Base-by-base conservation (phyloP, 2,797 vertebrate species). In the Psittacula derbiana region DNA sequence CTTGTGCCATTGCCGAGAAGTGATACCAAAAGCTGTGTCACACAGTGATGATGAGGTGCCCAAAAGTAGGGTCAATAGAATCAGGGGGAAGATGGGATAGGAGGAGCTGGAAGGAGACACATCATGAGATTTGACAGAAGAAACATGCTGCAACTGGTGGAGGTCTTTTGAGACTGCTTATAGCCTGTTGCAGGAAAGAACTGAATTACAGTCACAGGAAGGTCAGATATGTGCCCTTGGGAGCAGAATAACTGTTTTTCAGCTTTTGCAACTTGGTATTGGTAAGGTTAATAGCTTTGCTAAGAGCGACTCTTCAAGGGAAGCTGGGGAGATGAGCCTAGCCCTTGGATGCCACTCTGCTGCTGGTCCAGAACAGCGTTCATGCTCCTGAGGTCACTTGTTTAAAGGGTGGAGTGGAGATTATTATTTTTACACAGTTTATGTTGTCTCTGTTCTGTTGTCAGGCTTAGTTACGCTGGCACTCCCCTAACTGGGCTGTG, bases 401-500 rank as follows among this genome's bases (percentile, higher is more conserved):
- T 86, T 92, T 74, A 78, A 94, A 83, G 89, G 84, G 87, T 92
- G 93, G 93, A 94, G 93, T 25, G 38, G 33, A 58, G 69, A 67
- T 80, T n/a, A 60, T 67, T 92, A 46, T 90, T 92, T 96, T 94
- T 70, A 64, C 71, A 92, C 74, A 65, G 74, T 73, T 90, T 86
- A 49, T 79, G 73, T 65, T 83, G 84, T 83, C 86, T 82, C 67
- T 89, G 41, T 64, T 83, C 65, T 86, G 69, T 92, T 95, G 88
- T 94, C 57, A 88, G 79, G 61, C 55, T 82, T 47, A 31, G 78
- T 71, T 90, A 64, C 0, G 0, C 75, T 10, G 30, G n/a, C 86
- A 60, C 61, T 95, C 52, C 69, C 61, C 69, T 78, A 58, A 74
- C 2, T 55, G 36, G 87, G 20, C 75, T 80, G 52, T 57, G 53